Conservation (phyloP, 23 tunicate genomes). For the Ciona savignyi region DNA sequence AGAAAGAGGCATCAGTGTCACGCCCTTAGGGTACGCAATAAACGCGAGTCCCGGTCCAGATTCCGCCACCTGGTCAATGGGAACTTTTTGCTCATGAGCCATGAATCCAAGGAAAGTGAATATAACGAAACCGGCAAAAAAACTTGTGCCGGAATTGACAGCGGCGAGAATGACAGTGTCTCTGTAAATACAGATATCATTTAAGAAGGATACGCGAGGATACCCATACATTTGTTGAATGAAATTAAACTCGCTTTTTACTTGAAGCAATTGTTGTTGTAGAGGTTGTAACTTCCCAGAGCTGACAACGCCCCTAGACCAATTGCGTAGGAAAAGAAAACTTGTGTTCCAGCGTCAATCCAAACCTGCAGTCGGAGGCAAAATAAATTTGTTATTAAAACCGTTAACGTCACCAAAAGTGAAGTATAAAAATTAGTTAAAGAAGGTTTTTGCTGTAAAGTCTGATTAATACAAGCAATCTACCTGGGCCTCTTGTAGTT, state of each 20-base stretch:
- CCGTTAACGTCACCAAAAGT: too few relatives aligned
- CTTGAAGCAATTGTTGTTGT: constrained; percentile 93
- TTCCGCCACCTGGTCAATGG: constrained; percentile 79
- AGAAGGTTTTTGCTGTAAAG: too few relatives aligned
- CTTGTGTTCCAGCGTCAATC: constrained; percentile 99
- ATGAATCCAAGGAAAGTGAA: constrained; percentile 96
- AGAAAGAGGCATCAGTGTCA: constrained; percentile 90
- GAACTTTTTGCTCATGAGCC: constrained; percentile 87
- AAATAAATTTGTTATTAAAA: too few relatives aligned
- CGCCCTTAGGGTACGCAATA: constrained; percentile 92
- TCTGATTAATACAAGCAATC: too few relatives aligned
- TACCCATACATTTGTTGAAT: neutral
- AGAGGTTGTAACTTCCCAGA: constrained; percentile 92
- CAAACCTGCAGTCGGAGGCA: too few relatives aligned
- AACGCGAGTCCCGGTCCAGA: constrained; percentile 97
- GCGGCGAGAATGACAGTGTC: constrained; percentile 81
- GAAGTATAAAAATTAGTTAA: too few relatives aligned
- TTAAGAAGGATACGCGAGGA: too few relatives aligned
- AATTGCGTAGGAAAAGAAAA: constrained; percentile 94
- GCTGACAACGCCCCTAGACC: constrained; percentile 98
- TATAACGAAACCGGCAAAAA: constrained; percentile 95
- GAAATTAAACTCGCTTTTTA: neutral
- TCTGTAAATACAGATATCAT: constrained; percentile 23
- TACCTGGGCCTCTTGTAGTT: constrained; percentile 87
- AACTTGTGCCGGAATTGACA: constrained; percentile 89